A percentile compares a stretch with the other conserved stretches of the same genome.
Evolutionary conservation across 2,888 invertebrate species (phyloP).

Genomic region (Euspilapteryx auroguttella): DNA sequence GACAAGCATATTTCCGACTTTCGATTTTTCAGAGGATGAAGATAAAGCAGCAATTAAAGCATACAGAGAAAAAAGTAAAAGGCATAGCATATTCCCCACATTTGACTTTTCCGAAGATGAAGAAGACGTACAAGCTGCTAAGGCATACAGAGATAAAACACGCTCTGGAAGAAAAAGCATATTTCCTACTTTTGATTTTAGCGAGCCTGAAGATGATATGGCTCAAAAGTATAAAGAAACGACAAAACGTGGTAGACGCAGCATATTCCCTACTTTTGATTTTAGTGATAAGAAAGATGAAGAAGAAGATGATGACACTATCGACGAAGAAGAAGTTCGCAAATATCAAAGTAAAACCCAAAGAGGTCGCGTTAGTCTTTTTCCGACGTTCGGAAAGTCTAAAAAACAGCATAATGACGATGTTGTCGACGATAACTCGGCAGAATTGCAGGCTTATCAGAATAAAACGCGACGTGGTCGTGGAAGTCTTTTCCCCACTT

Average conservation of each 20-base stretch:
- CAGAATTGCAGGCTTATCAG: slow-evolving; percentile 42
- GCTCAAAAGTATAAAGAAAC: slow-evolving; percentile 35
- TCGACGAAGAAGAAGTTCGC: slow-evolving; percentile 41
- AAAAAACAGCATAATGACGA: slow-evolving; percentile 32
- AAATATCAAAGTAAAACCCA: slow-evolving; percentile 42
- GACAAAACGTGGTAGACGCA: slow-evolving; percentile 35
- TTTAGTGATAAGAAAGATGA: slow-evolving; percentile 32
- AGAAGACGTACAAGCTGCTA: slow-evolving; percentile 18
- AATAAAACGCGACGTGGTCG: slow-evolving; percentile 38
- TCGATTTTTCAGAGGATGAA: slow-evolving; percentile 45
- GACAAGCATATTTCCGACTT: slow-evolving; percentile 42
- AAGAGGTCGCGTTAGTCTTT: slow-evolving; percentile 39
- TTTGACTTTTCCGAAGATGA: slow-evolving; percentile 38
- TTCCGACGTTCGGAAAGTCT: slow-evolving; percentile 16
- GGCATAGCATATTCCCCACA: slow-evolving; percentile 41
- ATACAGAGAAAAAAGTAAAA: slow-evolving; percentile 31
- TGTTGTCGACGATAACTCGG: slow-evolving; percentile 44
- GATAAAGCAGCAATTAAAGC: slow-evolving; percentile 22
- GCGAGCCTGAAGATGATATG: slow-evolving; percentile 29
- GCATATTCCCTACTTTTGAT: slow-evolving; percentile 44
- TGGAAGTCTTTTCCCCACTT: slow-evolving; percentile 38
- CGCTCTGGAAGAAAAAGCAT: slow-evolving; percentile 37
- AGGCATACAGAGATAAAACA: slow-evolving; percentile 33
- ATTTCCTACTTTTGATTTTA: slow-evolving; percentile 44
- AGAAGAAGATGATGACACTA: slow-evolving; percentile 33